Evolutionary conservation across 2,797 vertebrate genomes (phyloP).

Genomic region (Brachymystax lenok): DNA sequence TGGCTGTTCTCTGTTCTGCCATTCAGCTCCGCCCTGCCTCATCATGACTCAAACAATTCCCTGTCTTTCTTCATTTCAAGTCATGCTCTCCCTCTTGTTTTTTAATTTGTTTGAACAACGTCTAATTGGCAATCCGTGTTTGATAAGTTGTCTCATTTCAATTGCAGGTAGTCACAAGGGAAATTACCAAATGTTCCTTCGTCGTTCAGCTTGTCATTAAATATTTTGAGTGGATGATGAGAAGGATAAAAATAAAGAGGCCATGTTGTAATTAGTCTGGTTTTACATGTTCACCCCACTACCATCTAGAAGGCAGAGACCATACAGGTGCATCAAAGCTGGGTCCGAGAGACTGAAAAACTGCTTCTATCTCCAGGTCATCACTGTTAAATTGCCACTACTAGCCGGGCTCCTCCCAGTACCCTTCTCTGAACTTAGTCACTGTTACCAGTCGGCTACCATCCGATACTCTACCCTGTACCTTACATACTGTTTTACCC

Average conservation of each 20-base stretch:
- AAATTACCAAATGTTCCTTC: constrained; percentile 21
- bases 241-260: neutral
- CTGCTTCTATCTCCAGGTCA: too few relatives aligned
- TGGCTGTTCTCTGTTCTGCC: constrained; percentile 16
- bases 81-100: constrained; percentile 28
- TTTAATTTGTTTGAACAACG: constrained; percentile 49
- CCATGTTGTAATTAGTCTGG: neutral
- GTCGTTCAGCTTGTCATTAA: neutral
- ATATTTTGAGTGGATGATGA: neutral
- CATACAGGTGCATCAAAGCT: too few relatives aligned
- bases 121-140: constrained; percentile 48
- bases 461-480: too few relatives aligned
- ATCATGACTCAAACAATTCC: constrained; percentile 11
- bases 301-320: too few relatives aligned
- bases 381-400: too few relatives aligned
- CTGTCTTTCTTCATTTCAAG: constrained; percentile 19
- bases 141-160: constrained; percentile 40
- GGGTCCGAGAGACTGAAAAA: too few relatives aligned
- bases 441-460: too few relatives aligned
- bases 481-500: too few relatives aligned
- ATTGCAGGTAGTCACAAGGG: constrained; percentile 1
- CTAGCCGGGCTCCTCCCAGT: too few relatives aligned
- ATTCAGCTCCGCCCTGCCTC: neutral
- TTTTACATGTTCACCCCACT: too few relatives aligned
- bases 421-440: too few relatives aligned